These are phyloP conservation scores for Rhingia campestris DNA, from an alignment of 2,888 invertebrate species.

Conservation along the genomic window DNA sequence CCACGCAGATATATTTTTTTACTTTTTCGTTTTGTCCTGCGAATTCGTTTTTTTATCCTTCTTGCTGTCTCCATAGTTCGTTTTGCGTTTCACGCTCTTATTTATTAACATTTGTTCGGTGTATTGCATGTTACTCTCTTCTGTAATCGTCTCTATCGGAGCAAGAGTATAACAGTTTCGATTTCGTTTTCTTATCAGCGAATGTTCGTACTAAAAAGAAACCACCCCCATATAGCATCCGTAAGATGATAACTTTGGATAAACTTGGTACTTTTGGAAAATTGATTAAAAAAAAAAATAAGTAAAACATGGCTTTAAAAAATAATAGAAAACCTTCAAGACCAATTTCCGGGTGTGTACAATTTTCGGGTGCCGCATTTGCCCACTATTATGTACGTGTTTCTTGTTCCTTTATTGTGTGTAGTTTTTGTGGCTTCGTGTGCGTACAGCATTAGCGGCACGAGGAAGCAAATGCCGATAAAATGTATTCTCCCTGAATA, in stretches of 20 bases:
- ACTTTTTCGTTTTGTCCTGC: slow-evolving; percentile 15
- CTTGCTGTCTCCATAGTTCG: slow-evolving; percentile 12
- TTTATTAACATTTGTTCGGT: slow-evolving; percentile 37
- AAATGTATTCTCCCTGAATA: slow-evolving; percentile 48
- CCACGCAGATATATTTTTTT: slow-evolving; percentile 34
- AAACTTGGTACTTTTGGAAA: slow-evolving; percentile 32
- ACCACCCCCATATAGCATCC: slow-evolving; percentile 14
- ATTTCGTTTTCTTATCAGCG: slow-evolving; percentile 49
- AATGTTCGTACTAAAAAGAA: slow-evolving; percentile 8
- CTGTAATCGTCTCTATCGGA: slow-evolving; percentile 21
- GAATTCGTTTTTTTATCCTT: slow-evolving; percentile 38
- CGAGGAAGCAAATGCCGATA: slow-evolving; percentile 57
- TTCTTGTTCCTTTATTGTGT: slow-evolving; percentile 3
- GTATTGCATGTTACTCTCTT: slow-evolving; percentile 29
- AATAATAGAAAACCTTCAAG: slow-evolving; percentile 48
- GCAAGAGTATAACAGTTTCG: slow-evolving; percentile 62
- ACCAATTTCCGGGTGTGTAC: slow-evolving; percentile 56
- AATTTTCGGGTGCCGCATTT: slow-evolving; percentile 35
- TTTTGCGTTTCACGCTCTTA: slow-evolving; percentile 15
- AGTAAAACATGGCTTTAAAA: background rate
- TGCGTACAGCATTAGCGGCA: slow-evolving; percentile 51
- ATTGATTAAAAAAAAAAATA: slow-evolving; percentile 54
- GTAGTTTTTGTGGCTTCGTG: slow-evolving; percentile 42
- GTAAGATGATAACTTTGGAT: slow-evolving; percentile 40
- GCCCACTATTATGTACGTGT: background rate